phyloP scores from a whole-genome alignment of 2,113 vertebrate species.

The Cryptotis parvus region DNA sequence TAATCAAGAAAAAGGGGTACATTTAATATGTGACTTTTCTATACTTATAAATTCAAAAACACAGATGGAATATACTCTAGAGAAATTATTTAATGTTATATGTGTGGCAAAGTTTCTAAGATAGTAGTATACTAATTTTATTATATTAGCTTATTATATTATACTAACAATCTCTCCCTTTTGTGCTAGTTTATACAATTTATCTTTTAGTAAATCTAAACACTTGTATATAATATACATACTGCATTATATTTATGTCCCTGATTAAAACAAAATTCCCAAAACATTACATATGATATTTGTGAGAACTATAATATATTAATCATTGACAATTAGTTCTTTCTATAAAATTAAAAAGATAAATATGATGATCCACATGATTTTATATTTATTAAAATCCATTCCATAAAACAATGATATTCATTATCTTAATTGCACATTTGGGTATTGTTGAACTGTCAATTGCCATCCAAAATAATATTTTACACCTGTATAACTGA shows the following conservation, averaged over 20 bases:
- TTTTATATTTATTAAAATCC: neutral
- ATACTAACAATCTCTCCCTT: neutral
- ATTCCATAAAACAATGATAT: neutral
- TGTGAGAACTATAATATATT: neutral
- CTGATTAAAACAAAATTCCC: neutral
- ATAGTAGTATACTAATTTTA: neutral
- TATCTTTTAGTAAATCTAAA: neutral
- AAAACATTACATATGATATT: neutral
- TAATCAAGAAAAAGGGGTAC: neutral
- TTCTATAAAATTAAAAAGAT: conserved; percentile 20
- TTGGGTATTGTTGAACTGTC: neutral
- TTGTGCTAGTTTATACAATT: neutral
- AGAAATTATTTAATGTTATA: conserved; percentile 30
- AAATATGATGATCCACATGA: neutral
- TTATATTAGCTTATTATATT: neutral
- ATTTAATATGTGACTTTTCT: neutral
- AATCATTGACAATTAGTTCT: neutral
- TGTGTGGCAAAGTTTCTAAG: conserved; percentile 21
- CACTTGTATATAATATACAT: too few relatives aligned
- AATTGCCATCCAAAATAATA: conserved; percentile 4
- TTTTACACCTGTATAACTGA: neutral
- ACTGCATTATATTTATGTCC: neutral
- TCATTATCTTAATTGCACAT: neutral
- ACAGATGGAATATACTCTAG: neutral
- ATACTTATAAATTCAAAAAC: neutral